Evolutionary conservation across 2,113 vertebrate genomes (phyloP).

Genomic region (Hemiprocne comata): DNA sequence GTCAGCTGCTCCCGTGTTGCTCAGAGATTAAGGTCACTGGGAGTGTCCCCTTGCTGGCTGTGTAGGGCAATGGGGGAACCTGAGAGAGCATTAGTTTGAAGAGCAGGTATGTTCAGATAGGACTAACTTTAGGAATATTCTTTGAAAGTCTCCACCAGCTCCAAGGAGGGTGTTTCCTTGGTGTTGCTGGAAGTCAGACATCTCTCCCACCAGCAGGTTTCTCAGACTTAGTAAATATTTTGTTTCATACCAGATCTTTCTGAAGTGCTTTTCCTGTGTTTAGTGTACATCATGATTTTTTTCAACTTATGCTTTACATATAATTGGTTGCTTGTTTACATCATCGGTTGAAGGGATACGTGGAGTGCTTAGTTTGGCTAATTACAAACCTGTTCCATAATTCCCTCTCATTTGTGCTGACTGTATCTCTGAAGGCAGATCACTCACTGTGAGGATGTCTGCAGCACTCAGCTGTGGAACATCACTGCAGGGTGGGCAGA

Average conservation of each 20-base stretch:
- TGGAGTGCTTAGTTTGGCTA: neutral
- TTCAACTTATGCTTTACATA: neutral
- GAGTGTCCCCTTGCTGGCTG: neutral
- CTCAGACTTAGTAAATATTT: neutral
- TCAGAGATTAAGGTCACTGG: neutral
- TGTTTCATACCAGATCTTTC: neutral
- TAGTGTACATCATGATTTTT: neutral
- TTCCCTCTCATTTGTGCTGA: neutral
- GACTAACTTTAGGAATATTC: neutral
- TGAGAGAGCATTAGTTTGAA: neutral
- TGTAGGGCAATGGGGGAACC: accelerated
- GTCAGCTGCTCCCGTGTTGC: neutral
- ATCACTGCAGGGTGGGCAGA: neutral
- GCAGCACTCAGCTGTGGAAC: neutral
- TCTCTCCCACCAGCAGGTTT: neutral
- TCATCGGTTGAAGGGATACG: neutral
- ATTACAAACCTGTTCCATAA: neutral
- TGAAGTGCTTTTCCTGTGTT: neutral
- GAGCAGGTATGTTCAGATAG: neutral
- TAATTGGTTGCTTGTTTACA: neutral
- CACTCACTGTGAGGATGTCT: neutral
- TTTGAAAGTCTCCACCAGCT: neutral
- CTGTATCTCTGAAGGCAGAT: neutral
- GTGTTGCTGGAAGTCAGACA: neutral
- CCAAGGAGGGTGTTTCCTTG: neutral